Conservation (phyloP, 37 sponge, comb jelly and placozoan species). For the Cliona cf. orientalis region DNA sequence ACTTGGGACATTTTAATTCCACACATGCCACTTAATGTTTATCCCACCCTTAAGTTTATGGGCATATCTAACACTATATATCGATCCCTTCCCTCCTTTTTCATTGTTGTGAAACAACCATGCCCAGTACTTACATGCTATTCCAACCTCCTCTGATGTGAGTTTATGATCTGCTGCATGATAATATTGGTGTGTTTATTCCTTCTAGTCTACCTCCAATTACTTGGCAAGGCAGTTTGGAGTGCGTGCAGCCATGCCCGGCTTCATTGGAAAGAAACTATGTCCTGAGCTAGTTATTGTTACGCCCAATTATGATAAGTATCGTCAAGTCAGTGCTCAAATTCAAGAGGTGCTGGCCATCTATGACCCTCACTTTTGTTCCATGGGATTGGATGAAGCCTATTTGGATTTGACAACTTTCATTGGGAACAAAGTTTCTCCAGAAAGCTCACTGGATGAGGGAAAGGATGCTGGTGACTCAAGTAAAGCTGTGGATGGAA, state of each 20-base stretch:
- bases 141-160: too few relatives aligned
- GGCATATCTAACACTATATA: too few relatives aligned
- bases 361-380: conserved; percentile 88
- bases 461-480: background rate
- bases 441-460: background rate
- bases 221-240: conserved; percentile 92
- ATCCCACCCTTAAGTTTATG: too few relatives aligned
- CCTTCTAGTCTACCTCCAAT: conserved; percentile 90
- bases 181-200: background rate
- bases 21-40: too few relatives aligned
- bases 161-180: background rate
- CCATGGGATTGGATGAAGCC: conserved; percentile 86
- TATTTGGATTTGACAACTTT: conserved; percentile 86
- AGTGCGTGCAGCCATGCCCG: conserved; percentile 98
- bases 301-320: conserved; percentile 75
- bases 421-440: conserved; percentile 17
- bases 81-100: too few relatives aligned
- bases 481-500: background rate
- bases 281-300: conserved; percentile 94
- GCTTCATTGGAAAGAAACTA: conserved; percentile 94
- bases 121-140: too few relatives aligned
- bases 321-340: conserved; percentile 61
- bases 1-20: too few relatives aligned
- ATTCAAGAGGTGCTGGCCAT: conserved; percentile 67
- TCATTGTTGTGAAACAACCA: too few relatives aligned